phyloP scores from a whole-genome alignment of 2,113 vertebrate species.

The Hippoglossus stenolepis region DNA sequence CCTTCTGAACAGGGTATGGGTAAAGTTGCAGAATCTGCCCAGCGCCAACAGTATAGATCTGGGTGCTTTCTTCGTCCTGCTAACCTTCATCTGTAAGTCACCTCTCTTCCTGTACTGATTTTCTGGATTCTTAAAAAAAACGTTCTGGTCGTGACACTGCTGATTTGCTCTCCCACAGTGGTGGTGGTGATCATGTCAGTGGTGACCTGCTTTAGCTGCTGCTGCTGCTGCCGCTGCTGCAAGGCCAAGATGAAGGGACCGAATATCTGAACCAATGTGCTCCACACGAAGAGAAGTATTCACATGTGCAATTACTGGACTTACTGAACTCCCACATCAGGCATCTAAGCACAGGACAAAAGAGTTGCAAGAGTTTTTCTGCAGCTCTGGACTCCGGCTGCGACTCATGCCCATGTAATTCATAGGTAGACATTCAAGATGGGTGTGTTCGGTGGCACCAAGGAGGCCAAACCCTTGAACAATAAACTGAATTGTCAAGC shows the following conservation, averaged over 20 bases:
- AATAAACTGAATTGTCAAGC: conserved; percentile 40
- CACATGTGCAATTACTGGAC: background rate
- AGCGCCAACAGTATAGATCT: conserved; percentile 84
- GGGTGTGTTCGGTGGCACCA: conserved; percentile 5
- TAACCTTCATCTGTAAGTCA: conserved; percentile 90
- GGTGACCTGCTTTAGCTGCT: conserved; percentile 61
- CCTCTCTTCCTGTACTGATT: background rate
- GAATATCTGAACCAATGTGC: conserved; percentile 41
- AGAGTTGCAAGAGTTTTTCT: background rate
- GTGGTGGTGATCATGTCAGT: conserved; percentile 62
- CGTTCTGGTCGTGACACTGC: background rate
- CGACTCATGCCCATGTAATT: background rate
- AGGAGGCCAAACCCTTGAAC: conserved; percentile 19
- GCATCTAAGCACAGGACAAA: background rate
- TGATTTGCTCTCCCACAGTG: conserved; percentile 58
- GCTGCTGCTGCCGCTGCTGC: conserved; percentile 66
- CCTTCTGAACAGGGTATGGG: conserved; percentile 83
- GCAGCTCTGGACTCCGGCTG: background rate
- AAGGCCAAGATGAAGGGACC: conserved; percentile 20
- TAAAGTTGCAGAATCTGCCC: conserved; percentile 87
- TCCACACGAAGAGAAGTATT: background rate
- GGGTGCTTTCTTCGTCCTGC: conserved; percentile 86
- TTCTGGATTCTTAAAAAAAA: background rate
- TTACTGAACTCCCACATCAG: background rate
- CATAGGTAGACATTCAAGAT: background rate